Evolutionary conservation across 2,113 vertebrate species (phyloP).

Genomic region (Sapayoa aenigma): DNA sequence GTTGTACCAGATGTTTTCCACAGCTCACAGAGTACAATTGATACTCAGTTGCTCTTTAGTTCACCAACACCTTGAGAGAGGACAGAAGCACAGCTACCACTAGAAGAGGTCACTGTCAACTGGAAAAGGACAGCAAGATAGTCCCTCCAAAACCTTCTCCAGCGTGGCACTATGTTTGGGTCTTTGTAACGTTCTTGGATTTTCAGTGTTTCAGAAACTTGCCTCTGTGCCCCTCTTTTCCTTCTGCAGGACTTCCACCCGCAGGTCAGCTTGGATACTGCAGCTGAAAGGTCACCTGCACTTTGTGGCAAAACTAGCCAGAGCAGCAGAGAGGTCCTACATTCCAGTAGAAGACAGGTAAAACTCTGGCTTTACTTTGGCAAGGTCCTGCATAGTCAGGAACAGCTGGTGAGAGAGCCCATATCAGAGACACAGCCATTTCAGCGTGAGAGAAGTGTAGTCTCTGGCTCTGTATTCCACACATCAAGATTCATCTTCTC

Average conservation of each 20-base stretch:
- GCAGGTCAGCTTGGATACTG: conserved; percentile 33
- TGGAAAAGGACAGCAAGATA: not conserved
- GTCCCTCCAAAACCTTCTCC: not conserved
- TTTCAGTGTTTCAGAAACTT: not conserved
- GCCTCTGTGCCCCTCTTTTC: not conserved
- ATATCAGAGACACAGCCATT: not conserved
- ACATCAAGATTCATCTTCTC: not conserved
- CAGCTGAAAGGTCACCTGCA: not conserved
- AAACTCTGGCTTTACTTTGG: not conserved
- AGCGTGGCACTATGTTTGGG: not conserved
- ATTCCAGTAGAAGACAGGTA: not conserved
- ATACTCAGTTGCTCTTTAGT: not conserved
- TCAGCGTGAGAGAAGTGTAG: not conserved
- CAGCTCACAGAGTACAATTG: not conserved
- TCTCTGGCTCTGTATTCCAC: not conserved
- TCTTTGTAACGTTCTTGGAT: not conserved
- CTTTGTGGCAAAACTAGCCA: not conserved
- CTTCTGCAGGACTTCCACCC: conserved; percentile 37
- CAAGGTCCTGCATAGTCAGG: not conserved
- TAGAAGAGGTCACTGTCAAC: not conserved
- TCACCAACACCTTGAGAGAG: not conserved
- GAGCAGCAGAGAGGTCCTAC: not conserved
- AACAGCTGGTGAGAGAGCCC: not conserved
- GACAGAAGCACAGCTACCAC: not conserved
- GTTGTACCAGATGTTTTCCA: not conserved